Conservation (phyloP, 2,797 vertebrate genomes). For the Peromyscus attwateri region DNA sequence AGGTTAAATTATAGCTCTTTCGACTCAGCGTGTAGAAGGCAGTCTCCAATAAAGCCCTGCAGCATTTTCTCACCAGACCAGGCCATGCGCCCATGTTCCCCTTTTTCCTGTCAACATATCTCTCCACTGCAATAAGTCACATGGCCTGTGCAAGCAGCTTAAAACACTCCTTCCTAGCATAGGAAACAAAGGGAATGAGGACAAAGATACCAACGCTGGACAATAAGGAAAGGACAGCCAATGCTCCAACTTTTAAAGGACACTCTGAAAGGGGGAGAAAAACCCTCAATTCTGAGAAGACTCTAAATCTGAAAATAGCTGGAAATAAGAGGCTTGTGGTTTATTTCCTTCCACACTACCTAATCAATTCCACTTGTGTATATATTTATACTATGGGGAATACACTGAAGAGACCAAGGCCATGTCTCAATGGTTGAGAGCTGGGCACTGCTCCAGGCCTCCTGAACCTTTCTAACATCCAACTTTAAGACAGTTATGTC, state of each 20-base stretch:
- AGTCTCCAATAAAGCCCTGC: neutral
- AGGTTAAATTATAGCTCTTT: neutral
- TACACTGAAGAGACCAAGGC: neutral
- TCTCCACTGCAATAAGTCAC: neutral
- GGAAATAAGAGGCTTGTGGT: neutral
- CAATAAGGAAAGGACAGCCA: neutral
- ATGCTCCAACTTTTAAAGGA: neutral
- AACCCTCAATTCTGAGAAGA: neutral
- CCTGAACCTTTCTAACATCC: neutral
- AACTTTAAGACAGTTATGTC: neutral
- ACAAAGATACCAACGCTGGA: neutral
- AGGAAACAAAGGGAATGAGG: conserved; percentile 44
- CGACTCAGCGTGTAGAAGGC: neutral
- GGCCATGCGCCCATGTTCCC: neutral
- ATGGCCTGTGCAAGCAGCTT: neutral
- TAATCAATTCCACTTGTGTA: neutral
- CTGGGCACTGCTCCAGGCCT: neutral
- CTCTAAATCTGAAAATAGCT: neutral
- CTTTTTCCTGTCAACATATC: neutral
- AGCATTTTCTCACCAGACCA: neutral
- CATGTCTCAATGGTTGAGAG: neutral
- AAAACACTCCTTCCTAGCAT: neutral
- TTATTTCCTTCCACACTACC: conserved; percentile 17
- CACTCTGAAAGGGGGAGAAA: neutral
- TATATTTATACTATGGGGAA: neutral